These are phyloP conservation scores for Leptinotarsa undecemlineata DNA, from an alignment of 1,140 invertebrate genomes.

Conservation along the genomic window DNA sequence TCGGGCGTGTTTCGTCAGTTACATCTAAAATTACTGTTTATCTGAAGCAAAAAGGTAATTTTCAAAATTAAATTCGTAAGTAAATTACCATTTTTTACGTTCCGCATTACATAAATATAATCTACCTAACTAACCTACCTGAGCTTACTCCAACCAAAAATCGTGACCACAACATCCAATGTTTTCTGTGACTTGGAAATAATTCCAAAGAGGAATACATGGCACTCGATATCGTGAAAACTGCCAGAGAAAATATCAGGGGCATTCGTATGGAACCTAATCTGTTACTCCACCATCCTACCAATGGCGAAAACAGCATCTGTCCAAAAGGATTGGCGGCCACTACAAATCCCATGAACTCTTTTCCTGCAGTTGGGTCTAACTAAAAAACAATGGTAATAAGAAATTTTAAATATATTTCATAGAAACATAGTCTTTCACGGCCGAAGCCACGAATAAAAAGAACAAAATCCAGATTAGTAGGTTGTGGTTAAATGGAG, in stretches of 20 bases:
- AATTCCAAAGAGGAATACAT: constrained; percentile 80
- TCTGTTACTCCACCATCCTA: constrained; percentile 84
- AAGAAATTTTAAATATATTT: too few species aligned
- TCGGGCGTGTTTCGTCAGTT: too few species aligned
- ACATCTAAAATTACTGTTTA: too few species aligned
- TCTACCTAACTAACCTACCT: constrained; percentile 80
- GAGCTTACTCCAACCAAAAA: constrained; percentile 86
- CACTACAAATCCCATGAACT: constrained; percentile 83
- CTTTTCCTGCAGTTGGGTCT: constrained; percentile 75
- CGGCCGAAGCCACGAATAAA: too few species aligned
- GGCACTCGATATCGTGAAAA: constrained; percentile 77
- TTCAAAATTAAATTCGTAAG: too few species aligned
- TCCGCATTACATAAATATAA: too few species aligned
- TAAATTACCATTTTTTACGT: too few species aligned
- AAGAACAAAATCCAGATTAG: too few species aligned
- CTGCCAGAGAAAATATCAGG: constrained; percentile 68
- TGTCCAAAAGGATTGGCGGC: constrained; percentile 87
- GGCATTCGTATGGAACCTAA: constrained; percentile 72
- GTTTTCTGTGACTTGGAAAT: constrained; percentile 61
- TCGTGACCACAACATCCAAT: constrained; percentile 75
- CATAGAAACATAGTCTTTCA: too few species aligned
- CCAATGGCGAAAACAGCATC: constrained; percentile 83
- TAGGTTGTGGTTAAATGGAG: too few species aligned
- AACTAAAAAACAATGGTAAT: constrained; percentile 61
- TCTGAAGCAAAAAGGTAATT: too few species aligned